Evolutionary conservation across 2,888 invertebrate genomes (phyloP).

Genomic region (Boloria selene): DNA sequence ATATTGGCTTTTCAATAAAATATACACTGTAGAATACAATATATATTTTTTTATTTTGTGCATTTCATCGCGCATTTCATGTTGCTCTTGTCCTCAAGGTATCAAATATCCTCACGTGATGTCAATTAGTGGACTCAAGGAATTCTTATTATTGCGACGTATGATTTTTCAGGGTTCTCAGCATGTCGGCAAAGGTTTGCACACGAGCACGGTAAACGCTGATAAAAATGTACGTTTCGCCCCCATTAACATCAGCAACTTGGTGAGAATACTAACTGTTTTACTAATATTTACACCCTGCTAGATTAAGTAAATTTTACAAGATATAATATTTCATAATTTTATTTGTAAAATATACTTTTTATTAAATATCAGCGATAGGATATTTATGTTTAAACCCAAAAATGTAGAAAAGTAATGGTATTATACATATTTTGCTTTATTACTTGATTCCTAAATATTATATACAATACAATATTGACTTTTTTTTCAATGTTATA

Average conservation of each 20-base stretch:
- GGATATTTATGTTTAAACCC: too few relatives aligned
- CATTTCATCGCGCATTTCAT: not conserved
- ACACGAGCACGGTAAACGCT: constrained; percentile 69
- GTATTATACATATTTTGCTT: too few relatives aligned
- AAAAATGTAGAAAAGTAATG: too few relatives aligned
- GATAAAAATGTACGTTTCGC: constrained; percentile 74
- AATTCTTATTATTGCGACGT: constrained; percentile 9
- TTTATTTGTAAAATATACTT: not conserved
- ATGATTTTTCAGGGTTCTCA: constrained; percentile 63
- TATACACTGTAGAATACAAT: too few relatives aligned
- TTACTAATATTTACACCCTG: constrained; percentile 59
- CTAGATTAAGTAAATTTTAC: constrained; percentile 46
- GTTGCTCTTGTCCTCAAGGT: constrained; percentile 11
- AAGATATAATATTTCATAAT: constrained; percentile 1
- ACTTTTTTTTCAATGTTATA: too few relatives aligned
- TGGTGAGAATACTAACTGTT: constrained; percentile 78
- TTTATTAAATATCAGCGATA: not conserved
- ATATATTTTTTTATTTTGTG: too few relatives aligned
- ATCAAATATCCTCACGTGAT: constrained; percentile 48
- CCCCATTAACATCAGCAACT: constrained; percentile 61
- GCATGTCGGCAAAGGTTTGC: constrained; percentile 67
- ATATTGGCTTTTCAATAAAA: constrained; percentile 1
- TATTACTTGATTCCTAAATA: too few relatives aligned
- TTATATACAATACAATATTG: too few relatives aligned
- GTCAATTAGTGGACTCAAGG: constrained; percentile 21